Percentiles rank a stretch among this genome's conserved stretches.
These are phyloP conservation scores for Bursaphelenchus mucronatus DNA, from an alignment of 1,140 invertebrate species.

Conservation along the genomic window DNA sequence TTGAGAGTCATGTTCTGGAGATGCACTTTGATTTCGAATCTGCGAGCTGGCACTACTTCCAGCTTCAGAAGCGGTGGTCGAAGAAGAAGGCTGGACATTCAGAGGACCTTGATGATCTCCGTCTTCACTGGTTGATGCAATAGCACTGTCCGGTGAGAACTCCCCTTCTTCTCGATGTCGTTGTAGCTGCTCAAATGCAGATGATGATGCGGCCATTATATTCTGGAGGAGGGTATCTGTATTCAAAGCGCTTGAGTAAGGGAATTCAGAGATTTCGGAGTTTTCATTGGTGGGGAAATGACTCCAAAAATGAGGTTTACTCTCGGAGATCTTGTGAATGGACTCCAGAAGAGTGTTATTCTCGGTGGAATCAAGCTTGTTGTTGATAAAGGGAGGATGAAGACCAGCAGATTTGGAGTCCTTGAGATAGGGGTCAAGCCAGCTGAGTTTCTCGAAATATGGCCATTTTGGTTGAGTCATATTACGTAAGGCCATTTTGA, in stretches of 20 bases:
- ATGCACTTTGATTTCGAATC: too few relatives aligned
- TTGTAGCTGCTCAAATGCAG: conserved; percentile 23
- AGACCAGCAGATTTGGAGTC: conserved; percentile 47
- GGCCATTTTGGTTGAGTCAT: conserved; percentile 52
- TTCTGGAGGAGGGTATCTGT: conserved; percentile 31
- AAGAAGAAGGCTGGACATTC: conserved; percentile 1
- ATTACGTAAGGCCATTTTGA: conserved; percentile 52
- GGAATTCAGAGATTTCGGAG: conserved; percentile 22
- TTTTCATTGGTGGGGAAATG: too few relatives aligned
- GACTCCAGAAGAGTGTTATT: too few relatives aligned
- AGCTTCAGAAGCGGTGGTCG: conserved; percentile 11
- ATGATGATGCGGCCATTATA: conserved; percentile 32
- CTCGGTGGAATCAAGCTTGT: too few relatives aligned
- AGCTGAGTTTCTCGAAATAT: conserved; percentile 56
- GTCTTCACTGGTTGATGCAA: conserved; percentile 43
- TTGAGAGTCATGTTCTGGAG: conserved; percentile 4
- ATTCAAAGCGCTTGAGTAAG: conserved; percentile 19
- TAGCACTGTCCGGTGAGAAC: conserved; percentile 45
- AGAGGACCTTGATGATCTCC: conserved; percentile 18
- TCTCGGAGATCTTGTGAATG: too few relatives aligned
- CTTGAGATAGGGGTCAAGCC: conserved; percentile 59
- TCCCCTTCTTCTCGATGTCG: conserved; percentile 27
- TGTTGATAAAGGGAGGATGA: conserved; percentile 8
- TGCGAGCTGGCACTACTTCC: conserved; percentile 5
- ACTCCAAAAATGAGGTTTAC: too few relatives aligned